Percentiles rank a stretch among this genome's conserved stretches.
Evolutionary conservation across 2,888 invertebrate species (phyloP).

Genomic region (Campaea margaritaria): DNA sequence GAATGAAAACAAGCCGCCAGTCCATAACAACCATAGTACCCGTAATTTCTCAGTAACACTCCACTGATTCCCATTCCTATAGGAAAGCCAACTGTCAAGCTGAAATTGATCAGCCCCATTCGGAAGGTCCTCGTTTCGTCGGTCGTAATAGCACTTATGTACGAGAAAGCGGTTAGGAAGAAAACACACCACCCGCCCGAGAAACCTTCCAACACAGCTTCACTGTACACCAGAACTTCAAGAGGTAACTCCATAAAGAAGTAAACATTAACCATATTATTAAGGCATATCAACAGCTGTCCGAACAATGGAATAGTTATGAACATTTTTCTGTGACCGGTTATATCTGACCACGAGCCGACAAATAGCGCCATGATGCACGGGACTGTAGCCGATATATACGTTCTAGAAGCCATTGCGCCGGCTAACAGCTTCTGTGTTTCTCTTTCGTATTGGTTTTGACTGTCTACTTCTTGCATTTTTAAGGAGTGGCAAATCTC

Average conservation of each 20-base stretch:
- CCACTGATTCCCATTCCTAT: conserved; percentile 95
- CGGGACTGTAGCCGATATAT: conserved; percentile 91
- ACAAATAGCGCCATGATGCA: conserved; percentile 91
- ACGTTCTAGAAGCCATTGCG: conserved; percentile 92
- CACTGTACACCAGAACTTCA: conserved; percentile 89
- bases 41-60: conserved; percentile 87
- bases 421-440: conserved; percentile 89
- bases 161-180: conserved; percentile 92
- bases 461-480: conserved; percentile 85
- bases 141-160: conserved; percentile 92
- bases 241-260: conserved; percentile 90
- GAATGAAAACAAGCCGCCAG: conserved; percentile 88
- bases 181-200: conserved; percentile 93
- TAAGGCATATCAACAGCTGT: conserved; percentile 88
- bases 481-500: conserved; percentile 90
- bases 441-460: conserved; percentile 81
- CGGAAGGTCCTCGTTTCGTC: conserved; percentile 91
- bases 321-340: conserved; percentile 89
- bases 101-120: conserved; percentile 93
- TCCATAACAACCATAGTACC: conserved; percentile 92
- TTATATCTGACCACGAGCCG: conserved; percentile 90
- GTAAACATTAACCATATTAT: conserved; percentile 90
- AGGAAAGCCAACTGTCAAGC: conserved; percentile 93
- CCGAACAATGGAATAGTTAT: conserved; percentile 90
- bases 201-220: conserved; percentile 90